These are phyloP conservation scores for Hydriomena furcata DNA, from an alignment of 2,888 invertebrate genomes.

Conservation along the genomic window DNA sequence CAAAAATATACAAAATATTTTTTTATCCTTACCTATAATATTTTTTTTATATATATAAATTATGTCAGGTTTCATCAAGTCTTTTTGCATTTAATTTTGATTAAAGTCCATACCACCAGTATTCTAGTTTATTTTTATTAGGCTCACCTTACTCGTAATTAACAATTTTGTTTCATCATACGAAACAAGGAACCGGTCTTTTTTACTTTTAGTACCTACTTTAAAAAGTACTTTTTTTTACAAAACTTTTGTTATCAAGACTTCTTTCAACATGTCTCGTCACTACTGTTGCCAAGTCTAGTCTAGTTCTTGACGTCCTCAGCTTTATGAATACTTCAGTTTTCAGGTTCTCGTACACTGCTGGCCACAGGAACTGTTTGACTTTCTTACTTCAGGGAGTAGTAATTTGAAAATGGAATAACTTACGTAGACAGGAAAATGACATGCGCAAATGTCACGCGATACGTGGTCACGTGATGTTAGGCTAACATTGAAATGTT, in stretches of 20 bases:
- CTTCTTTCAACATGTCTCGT: conserved; percentile 29
- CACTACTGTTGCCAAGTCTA: conserved; percentile 49
- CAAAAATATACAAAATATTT: no score
- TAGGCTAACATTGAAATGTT: conserved; percentile 18
- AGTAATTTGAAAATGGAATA: conserved; percentile 23
- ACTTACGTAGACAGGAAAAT: conserved; percentile 15
- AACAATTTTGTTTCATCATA: no score
- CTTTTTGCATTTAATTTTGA: no score
- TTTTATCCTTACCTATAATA: no score
- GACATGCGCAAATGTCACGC: conserved; percentile 18
- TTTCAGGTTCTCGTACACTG: conserved; percentile 54
- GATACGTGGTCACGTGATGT: conserved; percentile 21
- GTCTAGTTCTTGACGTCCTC: conserved; percentile 59
- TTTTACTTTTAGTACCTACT: no score
- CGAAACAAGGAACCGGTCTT: no score
- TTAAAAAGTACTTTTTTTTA: no score
- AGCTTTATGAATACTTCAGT: conserved; percentile 67
- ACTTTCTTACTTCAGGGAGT: conserved; percentile 25
- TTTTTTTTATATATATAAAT: no score
- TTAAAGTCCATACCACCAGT: no score
- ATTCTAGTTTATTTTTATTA: no score
- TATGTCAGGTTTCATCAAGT: no score
- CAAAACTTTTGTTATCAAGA: neutral
- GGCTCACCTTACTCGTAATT: no score
- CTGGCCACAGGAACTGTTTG: conserved; percentile 38